Evolutionary conservation across 2,888 invertebrate genomes (phyloP), one percentile per base, ranked within the genome.

Genomic region (Poecilobothrus nobilitatus): DNA sequence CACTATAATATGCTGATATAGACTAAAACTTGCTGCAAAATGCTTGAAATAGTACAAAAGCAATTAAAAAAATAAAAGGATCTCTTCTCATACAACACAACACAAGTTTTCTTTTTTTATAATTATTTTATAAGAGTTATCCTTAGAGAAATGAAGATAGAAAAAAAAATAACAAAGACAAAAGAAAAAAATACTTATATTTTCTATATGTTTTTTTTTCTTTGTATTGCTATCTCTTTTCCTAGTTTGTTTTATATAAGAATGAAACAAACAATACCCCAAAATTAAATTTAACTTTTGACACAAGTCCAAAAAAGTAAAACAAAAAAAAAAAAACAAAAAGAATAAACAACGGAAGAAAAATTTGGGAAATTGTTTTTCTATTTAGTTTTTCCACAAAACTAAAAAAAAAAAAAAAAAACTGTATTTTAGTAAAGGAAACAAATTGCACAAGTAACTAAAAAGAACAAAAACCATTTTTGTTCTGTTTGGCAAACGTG

Each of bases 281-380:
- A 53, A 53, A 53, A 53, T 53, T 53, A 53, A 53, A 53, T 53
- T 53, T 53, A 18, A 53, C 53, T 53, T 53, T 53, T 53, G 53
- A 53, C 53, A 53, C 53, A 53, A 53, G 53, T 53, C 53, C 53
- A 53, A 53, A 9, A 53, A 6, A n/a, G 7, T 27, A 37, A 4
- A 34, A 34, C 34, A 34, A 34, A 34, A 34, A 34, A 34, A 34
- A 34, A 34, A 34, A 5, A 34, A 34, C n/a, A n/a, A n/a, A n/a
- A n/a, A n/a, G n/a, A n/a, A n/a, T n/a, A n/a, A n/a, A n/a, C n/a
- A n/a, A n/a, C n/a, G n/a, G 3, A 27, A 27, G 27, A 27, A 27
- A 27, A 27, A 27, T 4, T 4, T 27, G 27, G 27, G 5, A 41
- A 41, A 41, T 41, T 41, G 9, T 53, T 18, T 18, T 53, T 53